Conservation (phyloP, 2,797 vertebrate species). For the Sphenodon punctatus region DNA sequence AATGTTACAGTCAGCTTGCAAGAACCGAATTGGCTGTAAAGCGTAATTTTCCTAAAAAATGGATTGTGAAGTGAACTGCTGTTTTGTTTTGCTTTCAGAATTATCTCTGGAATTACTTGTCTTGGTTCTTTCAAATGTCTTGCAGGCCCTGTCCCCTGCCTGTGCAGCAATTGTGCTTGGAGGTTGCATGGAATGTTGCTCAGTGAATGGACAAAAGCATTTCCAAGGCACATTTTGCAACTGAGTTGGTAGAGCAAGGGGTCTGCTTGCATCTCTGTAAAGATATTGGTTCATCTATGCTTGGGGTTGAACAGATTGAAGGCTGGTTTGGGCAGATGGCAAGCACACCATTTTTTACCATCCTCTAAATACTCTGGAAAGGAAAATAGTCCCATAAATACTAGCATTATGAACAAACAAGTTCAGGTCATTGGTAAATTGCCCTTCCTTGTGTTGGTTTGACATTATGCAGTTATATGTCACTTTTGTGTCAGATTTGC, state of each 20-base stretch:
- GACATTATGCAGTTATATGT: not conserved
- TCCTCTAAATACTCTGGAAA: not conserved
- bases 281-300: not conserved
- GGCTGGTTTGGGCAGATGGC: not conserved
- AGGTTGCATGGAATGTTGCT: not conserved
- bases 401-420: not conserved
- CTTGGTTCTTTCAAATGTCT: constrained; percentile 17
- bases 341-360: not conserved
- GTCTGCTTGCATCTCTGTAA: not conserved
- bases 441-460: not conserved
- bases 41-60: constrained; percentile 37
- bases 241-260: not conserved
- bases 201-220: not conserved
- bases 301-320: not conserved
- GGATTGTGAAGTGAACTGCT: constrained; percentile 6
- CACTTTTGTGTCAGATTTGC: too few relatives aligned
- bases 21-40: constrained; percentile 25
- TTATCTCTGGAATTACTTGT: constrained; percentile 48
- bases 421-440: not conserved
- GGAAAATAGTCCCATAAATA: not conserved
- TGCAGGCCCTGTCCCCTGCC: not conserved
- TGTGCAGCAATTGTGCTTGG: not conserved
- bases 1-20: constrained; percentile 51
- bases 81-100: constrained; percentile 62
- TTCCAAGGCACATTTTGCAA: not conserved